Percentiles rank a stretch among this genome's conserved stretches.
phyloP scores from a whole-genome alignment of 2,113 vertebrate genomes.

The Platichthys flesus region DNA sequence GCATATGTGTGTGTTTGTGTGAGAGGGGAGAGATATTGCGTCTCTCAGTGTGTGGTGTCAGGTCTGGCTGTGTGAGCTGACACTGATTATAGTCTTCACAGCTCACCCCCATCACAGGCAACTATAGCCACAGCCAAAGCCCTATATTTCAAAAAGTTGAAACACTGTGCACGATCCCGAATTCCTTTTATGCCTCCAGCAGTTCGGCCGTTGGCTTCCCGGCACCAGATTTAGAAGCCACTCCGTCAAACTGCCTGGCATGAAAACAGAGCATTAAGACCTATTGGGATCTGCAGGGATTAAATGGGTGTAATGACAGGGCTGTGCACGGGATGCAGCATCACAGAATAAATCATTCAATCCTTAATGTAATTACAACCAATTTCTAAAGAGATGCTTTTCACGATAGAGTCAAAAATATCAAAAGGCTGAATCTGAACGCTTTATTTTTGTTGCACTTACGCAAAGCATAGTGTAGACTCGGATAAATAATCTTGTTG shows the following conservation, averaged over 20 bases:
- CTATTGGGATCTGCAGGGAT: slow-evolving; percentile 34
- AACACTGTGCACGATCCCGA: slow-evolving; percentile 67
- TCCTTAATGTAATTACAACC: not conserved
- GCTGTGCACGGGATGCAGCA: not conserved
- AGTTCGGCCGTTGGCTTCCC: slow-evolving; percentile 54
- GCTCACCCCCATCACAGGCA: slow-evolving; percentile 79
- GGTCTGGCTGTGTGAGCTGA: slow-evolving; percentile 81
- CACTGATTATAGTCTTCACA: slow-evolving; percentile 84
- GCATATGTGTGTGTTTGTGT: slow-evolving; percentile 34
- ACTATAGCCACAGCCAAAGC: slow-evolving; percentile 74
- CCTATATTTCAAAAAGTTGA: slow-evolving; percentile 79
- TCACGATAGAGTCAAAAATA: not conserved
- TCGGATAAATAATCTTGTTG: too few relatives aligned
- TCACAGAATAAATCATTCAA: slow-evolving; percentile 1
- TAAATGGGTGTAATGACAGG: slow-evolving; percentile 24
- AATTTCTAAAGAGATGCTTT: slow-evolving; percentile 9
- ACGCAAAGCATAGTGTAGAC: too few relatives aligned
- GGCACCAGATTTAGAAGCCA: slow-evolving; percentile 51
- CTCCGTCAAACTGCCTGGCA: slow-evolving; percentile 25
- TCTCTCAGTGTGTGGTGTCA: slow-evolving; percentile 78
- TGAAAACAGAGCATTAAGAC: slow-evolving; percentile 23
- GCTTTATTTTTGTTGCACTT: too few relatives aligned
- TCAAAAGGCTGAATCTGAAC: not conserved
- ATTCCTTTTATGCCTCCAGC: slow-evolving; percentile 72
- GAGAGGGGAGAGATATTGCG: slow-evolving; percentile 67